Evolutionary conservation across 2,113 vertebrate species (phyloP).

Genomic region (Tenrec ecaudatus): DNA sequence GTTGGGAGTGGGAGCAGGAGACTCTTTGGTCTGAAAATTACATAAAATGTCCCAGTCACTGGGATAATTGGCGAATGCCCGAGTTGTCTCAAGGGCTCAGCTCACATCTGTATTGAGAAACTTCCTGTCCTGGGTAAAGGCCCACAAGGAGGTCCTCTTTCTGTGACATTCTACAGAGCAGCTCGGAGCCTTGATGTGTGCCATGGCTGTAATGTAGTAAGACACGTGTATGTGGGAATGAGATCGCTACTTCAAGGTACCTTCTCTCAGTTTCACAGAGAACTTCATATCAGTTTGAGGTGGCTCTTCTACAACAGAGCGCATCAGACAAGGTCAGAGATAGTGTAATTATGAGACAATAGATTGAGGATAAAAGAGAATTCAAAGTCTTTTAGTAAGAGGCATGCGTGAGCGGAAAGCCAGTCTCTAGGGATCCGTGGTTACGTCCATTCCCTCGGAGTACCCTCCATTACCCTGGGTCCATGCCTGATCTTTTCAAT

Average conservation of each 20-base stretch:
- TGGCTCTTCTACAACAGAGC: conserved; percentile 1
- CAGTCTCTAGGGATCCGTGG: not conserved
- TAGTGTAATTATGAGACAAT: not conserved
- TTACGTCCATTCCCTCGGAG: too few species aligned
- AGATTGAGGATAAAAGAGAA: not conserved
- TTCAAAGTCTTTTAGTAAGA: not conserved
- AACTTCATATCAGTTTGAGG: not conserved
- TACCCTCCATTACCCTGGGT: not conserved
- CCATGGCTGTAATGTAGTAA: not conserved
- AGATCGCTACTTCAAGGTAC: not conserved
- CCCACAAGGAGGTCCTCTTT: not conserved
- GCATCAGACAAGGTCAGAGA: conserved; percentile 10
- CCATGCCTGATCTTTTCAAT: too few species aligned
- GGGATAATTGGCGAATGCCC: not conserved
- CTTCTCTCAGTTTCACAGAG: not conserved
- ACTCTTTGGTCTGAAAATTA: not conserved
- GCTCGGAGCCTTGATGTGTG: not conserved
- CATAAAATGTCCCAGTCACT: not conserved
- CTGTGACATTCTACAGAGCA: not conserved
- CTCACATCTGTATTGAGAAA: not conserved
- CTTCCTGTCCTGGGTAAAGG: not conserved
- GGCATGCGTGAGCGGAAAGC: not conserved
- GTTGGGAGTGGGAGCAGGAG: not conserved
- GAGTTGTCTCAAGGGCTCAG: not conserved
- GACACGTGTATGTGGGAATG: not conserved